These are phyloP conservation scores for Rousettus madagascariensis DNA, from an alignment of 2,797 vertebrate species.

Conservation along the genomic window DNA sequence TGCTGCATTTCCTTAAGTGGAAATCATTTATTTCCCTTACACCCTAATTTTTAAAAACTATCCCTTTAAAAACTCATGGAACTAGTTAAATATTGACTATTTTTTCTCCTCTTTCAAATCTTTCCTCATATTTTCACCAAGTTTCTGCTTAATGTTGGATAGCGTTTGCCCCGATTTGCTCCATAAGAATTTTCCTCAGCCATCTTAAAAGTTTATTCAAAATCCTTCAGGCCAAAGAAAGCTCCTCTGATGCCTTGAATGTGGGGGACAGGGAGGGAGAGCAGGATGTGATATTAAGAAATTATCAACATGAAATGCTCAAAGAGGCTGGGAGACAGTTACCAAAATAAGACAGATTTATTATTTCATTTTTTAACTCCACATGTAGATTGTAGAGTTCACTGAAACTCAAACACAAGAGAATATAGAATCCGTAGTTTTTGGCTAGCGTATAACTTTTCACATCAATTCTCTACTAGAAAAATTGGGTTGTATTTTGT, in stretches of 20 bases:
- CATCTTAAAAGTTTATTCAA: background rate
- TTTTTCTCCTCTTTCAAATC: background rate
- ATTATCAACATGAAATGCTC: background rate
- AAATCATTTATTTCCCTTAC: background rate
- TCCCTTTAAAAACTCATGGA: background rate
- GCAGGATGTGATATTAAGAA: background rate
- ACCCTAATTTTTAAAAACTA: background rate
- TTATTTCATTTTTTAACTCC: background rate
- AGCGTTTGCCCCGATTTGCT: background rate
- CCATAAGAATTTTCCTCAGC: background rate
- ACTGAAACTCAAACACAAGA: background rate
- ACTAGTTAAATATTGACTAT: background rate
- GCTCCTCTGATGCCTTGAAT: background rate
- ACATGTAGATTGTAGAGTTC: background rate
- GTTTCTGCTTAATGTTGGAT: background rate
- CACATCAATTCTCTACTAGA: background rate
- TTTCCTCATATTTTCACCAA: background rate
- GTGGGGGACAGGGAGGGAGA: fast-evolving
- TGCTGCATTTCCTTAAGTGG: background rate
- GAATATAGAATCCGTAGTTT: background rate
- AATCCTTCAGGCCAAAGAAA: background rate
- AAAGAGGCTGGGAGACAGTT: background rate
- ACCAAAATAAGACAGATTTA: background rate
- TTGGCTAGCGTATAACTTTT: background rate
- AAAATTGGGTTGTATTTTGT: background rate